Evolutionary conservation across 1,140 invertebrate species (phyloP), one percentile per base, ranked within the genome.

Genomic region (Drosophila biarmipes): DNA sequence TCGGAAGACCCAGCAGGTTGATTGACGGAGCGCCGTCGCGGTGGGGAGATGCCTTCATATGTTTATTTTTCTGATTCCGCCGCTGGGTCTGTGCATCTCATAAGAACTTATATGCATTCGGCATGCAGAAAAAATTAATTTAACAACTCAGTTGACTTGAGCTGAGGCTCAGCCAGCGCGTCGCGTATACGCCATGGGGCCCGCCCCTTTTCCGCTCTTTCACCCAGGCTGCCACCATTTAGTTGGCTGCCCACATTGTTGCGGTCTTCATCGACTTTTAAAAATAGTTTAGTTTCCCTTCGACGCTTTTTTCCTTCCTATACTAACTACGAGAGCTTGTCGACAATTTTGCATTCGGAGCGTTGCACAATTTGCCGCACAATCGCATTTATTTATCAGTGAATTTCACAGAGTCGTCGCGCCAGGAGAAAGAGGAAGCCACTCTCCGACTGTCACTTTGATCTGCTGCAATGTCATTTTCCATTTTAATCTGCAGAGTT

Each of bases 321-420:
- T 45, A 75, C 34, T 75, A 56, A 78, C 45, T 49, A 54, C 57
- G 63, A 57, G 79, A 68, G 56, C 67, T 85, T 86, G 81, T 85
- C 81, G 73, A 85, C 81, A 85, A 86, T 80, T 80, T 80, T 38
- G 81, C 77, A 85, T 85, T 77, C 81, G 79, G 84, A 86, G 78
- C 82, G 82, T 87, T 89, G 72, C 84, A 79, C 84, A 86, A 86
- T 87, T 87, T 87, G 79, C 84, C 84, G 85, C 84, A 89, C 84
- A 89, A 89, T 89, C 84, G 79, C 84, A 68, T 89, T 89, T 89
- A 89, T 89, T 89, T 89, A 89, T 89, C 84, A 89, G 82, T 77
- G 35, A 64, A 79, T 84, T 85, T 68, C 66, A 79, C 66, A 84
- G 63, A 62, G 24, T 43, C 67, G 75, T 42, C 76, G 57, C 64